Base-by-base conservation (phyloP, 92 coral and sea anemone genomes). In the Actinostola sp. region DNA sequence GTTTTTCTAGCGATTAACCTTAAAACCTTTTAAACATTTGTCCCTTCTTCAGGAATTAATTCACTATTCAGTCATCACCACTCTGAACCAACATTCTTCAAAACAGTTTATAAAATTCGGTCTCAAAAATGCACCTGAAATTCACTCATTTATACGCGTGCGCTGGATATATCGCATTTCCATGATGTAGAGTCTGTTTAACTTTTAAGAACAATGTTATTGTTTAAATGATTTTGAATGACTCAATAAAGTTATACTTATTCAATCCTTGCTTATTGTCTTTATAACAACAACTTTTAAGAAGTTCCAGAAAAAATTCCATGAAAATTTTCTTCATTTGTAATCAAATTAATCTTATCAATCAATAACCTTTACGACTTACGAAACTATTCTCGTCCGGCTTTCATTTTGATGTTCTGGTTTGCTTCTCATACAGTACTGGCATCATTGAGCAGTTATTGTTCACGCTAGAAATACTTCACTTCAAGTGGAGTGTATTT, bases 151-250 rank as follows among this genome's bases (percentile, higher is more conserved):
- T 36, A 4, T 16, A 2, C 19, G 19, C 53, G 3, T 13, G 53
- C 53, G 53, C 14, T 3, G 53, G 53, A n/a, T n/a, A n/a, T 46
- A 46, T 46, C 53, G 19, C n/a, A 46, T 46, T 46, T 46, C 38
- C 25, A 17, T n/a, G n/a, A n/a, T n/a, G n/a, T n/a, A 11, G 2
- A 0, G 20, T 25, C 63, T 57, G 63, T 57, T 57, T 57, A 46
- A 38, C 32, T 7, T 57, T 57, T 57, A 20, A 57, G 27, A 14
- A 23, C 63, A 57, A 27, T 57, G 20, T 57, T 57, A 57, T 57
- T 57, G 38, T 57, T 27, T 4, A 30, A 57, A 57, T 27, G 63
- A 57, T 57, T 27, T 27, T 57, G 63, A 57, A 57, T 19, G 30
- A 7, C 63, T 12, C 27, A 30, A 13, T 57, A 17, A 57, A 3